These are phyloP conservation scores for Apantesis nais DNA, from an alignment of 2,888 invertebrate species.

Conservation along the genomic window DNA sequence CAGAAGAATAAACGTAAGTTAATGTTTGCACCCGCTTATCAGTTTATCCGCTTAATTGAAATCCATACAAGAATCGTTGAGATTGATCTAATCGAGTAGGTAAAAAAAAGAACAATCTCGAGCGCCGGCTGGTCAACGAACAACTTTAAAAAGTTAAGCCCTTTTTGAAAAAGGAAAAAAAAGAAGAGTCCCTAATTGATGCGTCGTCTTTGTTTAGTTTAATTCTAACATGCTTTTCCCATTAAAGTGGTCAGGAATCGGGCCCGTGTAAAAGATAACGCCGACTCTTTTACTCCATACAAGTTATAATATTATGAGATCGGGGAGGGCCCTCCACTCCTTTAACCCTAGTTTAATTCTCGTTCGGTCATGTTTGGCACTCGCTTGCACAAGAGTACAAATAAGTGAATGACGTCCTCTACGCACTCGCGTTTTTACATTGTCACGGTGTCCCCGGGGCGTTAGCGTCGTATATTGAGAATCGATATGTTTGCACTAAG, in stretches of 20 bases:
- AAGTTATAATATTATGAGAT: conserved; percentile 83
- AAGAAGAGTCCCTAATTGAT: conserved; percentile 83
- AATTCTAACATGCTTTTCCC: conserved; percentile 87
- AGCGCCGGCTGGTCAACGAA: conserved; percentile 76
- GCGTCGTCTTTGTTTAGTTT: conserved; percentile 86
- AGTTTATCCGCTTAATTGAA: conserved; percentile 79
- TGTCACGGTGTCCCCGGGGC: conserved; percentile 77
- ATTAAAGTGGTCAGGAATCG: conserved; percentile 85
- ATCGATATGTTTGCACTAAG: conserved; percentile 84
- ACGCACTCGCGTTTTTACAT: conserved; percentile 78
- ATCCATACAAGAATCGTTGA: conserved; percentile 80
- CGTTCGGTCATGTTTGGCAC: conserved; percentile 58
- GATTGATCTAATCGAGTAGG: conserved; percentile 83
- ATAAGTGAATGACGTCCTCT: conserved; percentile 74
- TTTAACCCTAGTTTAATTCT: conserved; percentile 78
- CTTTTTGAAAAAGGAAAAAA: conserved; percentile 74
- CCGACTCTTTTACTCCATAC: conserved; percentile 83
- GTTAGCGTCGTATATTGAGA: conserved; percentile 71
- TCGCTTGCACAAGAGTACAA: conserved; percentile 68
- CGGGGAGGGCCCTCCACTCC: conserved; percentile 61
- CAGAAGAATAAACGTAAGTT: conserved; percentile 52
- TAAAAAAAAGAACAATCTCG: conserved; percentile 76
- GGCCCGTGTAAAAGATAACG: conserved; percentile 79
- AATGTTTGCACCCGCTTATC: conserved; percentile 72
- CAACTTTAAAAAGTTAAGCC: conserved; percentile 81